Evolutionary conservation across 2,113 vertebrate genomes (phyloP).

Genomic region (Alligator mississippiensis): DNA sequence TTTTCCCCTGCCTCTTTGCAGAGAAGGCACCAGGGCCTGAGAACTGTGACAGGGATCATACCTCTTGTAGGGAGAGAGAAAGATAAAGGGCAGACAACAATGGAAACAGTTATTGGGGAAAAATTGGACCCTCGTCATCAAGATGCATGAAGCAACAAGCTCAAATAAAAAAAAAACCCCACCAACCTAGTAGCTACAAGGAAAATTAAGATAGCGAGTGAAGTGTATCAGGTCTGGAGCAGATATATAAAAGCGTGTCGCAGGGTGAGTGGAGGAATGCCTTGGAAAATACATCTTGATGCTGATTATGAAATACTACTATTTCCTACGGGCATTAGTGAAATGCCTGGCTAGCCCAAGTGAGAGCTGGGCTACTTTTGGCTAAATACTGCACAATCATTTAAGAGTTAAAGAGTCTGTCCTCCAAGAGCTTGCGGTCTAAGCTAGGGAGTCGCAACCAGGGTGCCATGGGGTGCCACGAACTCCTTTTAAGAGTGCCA

Average conservation of each 20-base stretch:
- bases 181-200: not conserved
- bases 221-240: not conserved
- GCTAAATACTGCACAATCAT: not conserved
- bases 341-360: not conserved
- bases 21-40: not conserved
- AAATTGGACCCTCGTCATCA: not conserved
- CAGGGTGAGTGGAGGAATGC: not conserved
- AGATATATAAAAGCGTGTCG: not conserved
- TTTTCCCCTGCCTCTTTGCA: conserved; percentile 15
- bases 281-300: not conserved
- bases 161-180: conserved; percentile 3
- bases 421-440: not conserved
- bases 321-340: not conserved
- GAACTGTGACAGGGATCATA: not conserved
- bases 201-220: not conserved
- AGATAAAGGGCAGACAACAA: not conserved
- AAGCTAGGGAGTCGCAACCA: too few relatives aligned
- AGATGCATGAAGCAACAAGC: not conserved
- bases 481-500: too few relatives aligned
- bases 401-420: not conserved
- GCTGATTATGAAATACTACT: not conserved
- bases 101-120: not conserved
- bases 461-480: too few relatives aligned
- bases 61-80: not conserved
- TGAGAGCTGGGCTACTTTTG: not conserved